phyloP scores from a whole-genome alignment of 2,888 invertebrate species.

The Lampropteryx suffumata region DNA sequence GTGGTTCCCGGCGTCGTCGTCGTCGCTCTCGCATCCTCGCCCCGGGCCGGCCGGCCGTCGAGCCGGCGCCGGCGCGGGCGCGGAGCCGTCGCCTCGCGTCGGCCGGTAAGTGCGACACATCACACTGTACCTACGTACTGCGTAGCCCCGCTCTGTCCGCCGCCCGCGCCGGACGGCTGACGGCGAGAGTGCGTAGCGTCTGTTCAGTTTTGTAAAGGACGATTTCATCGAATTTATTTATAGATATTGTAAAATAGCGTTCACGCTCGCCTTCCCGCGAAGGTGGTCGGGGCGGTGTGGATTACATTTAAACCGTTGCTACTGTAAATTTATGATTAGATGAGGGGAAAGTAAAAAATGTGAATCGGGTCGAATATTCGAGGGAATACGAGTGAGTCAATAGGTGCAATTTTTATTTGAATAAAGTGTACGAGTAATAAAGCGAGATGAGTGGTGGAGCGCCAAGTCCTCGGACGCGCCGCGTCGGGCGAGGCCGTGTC shows the following conservation, averaged over 20 bases:
- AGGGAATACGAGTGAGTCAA: constrained; percentile 77
- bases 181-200: constrained; percentile 49
- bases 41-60: constrained; percentile 40
- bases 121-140: too few relatives aligned
- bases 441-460: constrained; percentile 43
- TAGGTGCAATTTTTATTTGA: constrained; percentile 80
- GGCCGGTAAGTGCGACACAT: constrained; percentile 55
- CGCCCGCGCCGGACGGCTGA: constrained; percentile 33
- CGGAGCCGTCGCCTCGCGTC: constrained; percentile 38
- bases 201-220: constrained; percentile 69
- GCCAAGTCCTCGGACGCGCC: constrained; percentile 26
- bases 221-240: constrained; percentile 83
- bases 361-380: constrained; percentile 76
- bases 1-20: constrained; percentile 59
- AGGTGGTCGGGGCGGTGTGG: constrained; percentile 76
- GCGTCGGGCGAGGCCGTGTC: constrained; percentile 30
- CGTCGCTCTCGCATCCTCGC: constrained; percentile 45
- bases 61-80: too few relatives aligned
- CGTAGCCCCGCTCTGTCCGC: constrained; percentile 27
- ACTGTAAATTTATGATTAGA: constrained; percentile 77
- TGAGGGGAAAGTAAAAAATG: constrained; percentile 71
- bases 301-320: constrained; percentile 78
- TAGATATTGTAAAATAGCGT: constrained; percentile 78
- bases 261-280: constrained; percentile 70
- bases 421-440: constrained; percentile 69